These are phyloP conservation scores for Cirrhinus molitorella DNA, from an alignment of 2,797 vertebrate genomes.

Conservation along the genomic window DNA sequence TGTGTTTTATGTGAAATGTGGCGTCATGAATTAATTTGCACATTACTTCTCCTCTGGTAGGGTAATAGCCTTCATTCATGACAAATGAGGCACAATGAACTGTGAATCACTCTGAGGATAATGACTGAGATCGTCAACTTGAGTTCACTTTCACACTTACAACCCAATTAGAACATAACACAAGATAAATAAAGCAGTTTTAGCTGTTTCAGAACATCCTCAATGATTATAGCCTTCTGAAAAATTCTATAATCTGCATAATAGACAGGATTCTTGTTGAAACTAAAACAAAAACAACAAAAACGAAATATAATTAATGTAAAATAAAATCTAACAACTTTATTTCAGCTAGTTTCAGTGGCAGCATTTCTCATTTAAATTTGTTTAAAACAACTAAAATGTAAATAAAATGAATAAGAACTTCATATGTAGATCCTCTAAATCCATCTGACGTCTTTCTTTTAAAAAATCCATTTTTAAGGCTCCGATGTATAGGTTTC, in stretches of 20 bases:
- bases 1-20: slow-evolving; percentile 50
- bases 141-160: neutral
- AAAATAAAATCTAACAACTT: too few species aligned
- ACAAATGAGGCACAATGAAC: neutral
- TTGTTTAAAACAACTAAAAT: neutral
- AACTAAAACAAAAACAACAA: too few species aligned
- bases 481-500: too few species aligned
- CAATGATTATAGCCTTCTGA: neutral
- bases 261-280: too few species aligned
- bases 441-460: too few species aligned
- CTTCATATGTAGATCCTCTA: too few species aligned
- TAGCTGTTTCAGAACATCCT: neutral
- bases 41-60: neutral
- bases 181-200: neutral
- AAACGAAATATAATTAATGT: too few species aligned
- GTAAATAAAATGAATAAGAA: too few species aligned
- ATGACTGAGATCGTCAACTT: neutral
- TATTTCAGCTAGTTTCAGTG: too few species aligned
- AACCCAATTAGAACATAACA: slow-evolving; percentile 10
- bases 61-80: neutral
- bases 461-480: too few species aligned
- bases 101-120: slow-evolving; percentile 13
- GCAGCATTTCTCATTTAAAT: too few species aligned
- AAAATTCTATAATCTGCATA: too few species aligned
- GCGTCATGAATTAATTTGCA: slow-evolving; percentile 43